Evolutionary conservation across 2,797 vertebrate species (phyloP).

Genomic region (Aulostomus chinensis): DNA sequence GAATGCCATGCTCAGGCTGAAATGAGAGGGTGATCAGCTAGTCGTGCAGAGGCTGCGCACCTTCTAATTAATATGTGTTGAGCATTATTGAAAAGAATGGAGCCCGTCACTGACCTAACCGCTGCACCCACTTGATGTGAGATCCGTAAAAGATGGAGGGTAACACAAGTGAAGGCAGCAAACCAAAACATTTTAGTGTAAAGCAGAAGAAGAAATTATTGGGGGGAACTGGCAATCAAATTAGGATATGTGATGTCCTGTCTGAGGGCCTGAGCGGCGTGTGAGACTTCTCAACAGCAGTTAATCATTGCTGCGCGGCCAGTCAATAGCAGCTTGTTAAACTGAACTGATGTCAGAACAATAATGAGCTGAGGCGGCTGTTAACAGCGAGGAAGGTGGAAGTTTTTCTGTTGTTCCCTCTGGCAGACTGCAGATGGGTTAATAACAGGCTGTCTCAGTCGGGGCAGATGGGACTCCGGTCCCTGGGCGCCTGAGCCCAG

Average conservation of each 20-base stretch:
- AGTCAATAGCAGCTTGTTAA: conserved; percentile 58
- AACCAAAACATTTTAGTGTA: conserved; percentile 53
- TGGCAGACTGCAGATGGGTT: conserved; percentile 61
- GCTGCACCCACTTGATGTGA: conserved; percentile 10
- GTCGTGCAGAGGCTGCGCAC: conserved; percentile 52
- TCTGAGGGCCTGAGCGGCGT: conserved; percentile 1
- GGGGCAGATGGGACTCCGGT: conserved; percentile 69
- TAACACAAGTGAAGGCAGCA: conserved; percentile 50
- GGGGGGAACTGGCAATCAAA: conserved; percentile 22
- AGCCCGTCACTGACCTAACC: conserved; percentile 23
- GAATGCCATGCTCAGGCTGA: conserved; percentile 78
- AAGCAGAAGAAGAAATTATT: conserved; percentile 44
- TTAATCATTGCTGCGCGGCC: conserved; percentile 31
- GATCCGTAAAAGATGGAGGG: no score
- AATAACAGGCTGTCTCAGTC: conserved; percentile 69
- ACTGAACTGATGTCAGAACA: conserved; percentile 49
- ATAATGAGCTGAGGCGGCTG: conserved; percentile 43
- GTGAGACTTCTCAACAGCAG: conserved; percentile 38
- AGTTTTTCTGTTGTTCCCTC: conserved; percentile 50
- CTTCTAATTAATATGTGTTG: conserved; percentile 75
- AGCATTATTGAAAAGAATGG: conserved; percentile 51
- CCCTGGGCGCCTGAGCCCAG: conserved; percentile 31
- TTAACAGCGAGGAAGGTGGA: conserved; percentile 42
- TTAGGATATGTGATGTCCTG: neutral
- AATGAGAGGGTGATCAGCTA: conserved; percentile 69